These are phyloP conservation scores for Spizaetus ornatus DNA, from an alignment of 2,113 vertebrate species.

Conservation along the genomic window DNA sequence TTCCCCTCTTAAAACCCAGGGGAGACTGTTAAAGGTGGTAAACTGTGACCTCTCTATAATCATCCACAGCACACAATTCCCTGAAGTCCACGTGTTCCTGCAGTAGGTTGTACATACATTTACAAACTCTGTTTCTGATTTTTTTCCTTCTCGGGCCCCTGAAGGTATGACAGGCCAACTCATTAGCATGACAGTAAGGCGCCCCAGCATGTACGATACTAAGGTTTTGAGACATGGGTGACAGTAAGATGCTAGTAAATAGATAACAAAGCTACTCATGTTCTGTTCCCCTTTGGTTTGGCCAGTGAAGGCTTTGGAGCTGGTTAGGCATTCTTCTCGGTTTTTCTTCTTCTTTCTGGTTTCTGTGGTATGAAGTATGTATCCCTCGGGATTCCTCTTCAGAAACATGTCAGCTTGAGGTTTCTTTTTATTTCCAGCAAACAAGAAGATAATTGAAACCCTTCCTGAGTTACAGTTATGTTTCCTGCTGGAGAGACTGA, in stretches of 20 bases:
- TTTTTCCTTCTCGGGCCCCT: neutral
- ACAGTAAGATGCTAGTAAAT: neutral
- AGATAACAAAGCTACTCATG: neutral
- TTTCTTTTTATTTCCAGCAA: slow-evolving; percentile 61
- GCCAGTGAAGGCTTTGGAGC: neutral
- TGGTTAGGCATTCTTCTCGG: neutral
- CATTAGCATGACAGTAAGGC: neutral
- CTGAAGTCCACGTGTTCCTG: neutral
- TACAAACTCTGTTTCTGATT: neutral
- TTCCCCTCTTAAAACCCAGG: neutral
- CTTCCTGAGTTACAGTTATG: slow-evolving; percentile 20
- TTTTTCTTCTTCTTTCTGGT: neutral
- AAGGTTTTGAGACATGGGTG: neutral
- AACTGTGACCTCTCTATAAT: neutral
- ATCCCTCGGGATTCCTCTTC: slow-evolving; percentile 29
- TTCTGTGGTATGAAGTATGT: slow-evolving; percentile 46
- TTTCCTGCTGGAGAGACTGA: slow-evolving; percentile 28
- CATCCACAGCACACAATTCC: neutral
- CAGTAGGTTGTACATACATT: neutral
- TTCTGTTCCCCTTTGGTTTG: neutral
- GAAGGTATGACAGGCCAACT: neutral
- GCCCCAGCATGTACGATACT: neutral
- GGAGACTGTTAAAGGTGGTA: neutral
- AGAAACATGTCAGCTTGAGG: slow-evolving; percentile 53
- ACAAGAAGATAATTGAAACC: slow-evolving; percentile 64